phyloP scores from a whole-genome alignment of 1,140 invertebrate species.

The Drosophila bifasciata region DNA sequence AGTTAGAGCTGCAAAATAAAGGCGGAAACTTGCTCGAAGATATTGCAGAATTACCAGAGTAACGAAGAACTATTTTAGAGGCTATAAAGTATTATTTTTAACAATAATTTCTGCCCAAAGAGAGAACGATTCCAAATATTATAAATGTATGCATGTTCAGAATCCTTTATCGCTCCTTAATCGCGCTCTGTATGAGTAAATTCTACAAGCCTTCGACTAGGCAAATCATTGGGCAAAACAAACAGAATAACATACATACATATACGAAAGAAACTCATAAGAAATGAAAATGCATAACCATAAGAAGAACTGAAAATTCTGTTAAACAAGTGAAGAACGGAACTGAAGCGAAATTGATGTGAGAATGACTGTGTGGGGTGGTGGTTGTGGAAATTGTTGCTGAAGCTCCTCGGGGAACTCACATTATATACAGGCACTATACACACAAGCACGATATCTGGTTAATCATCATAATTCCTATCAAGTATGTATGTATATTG shows the following conservation, averaged over 20 bases:
- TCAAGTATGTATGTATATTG: background rate
- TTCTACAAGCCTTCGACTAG: too few relatives aligned
- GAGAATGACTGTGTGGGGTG: constrained; percentile 32
- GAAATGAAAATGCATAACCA: constrained; percentile 6
- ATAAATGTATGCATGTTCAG: too few relatives aligned
- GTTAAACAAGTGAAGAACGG: constrained; percentile 17
- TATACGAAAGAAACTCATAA: background rate
- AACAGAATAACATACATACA: background rate
- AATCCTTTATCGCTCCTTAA: too few relatives aligned
- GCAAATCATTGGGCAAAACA: too few relatives aligned
- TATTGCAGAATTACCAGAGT: too few relatives aligned
- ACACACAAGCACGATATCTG: constrained; percentile 25
- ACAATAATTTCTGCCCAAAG: too few relatives aligned
- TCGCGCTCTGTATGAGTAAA: too few relatives aligned
- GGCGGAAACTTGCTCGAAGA: too few relatives aligned
- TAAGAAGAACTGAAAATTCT: background rate
- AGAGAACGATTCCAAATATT: too few relatives aligned
- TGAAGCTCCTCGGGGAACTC: constrained; percentile 23
- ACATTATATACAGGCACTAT: constrained; percentile 41
- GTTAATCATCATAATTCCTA: background rate
- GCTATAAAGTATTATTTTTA: too few relatives aligned
- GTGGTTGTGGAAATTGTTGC: constrained; percentile 52
- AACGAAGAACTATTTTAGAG: too few relatives aligned
- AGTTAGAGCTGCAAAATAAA: too few relatives aligned
- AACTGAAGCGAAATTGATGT: constrained; percentile 30